These are phyloP conservation scores for Coreius guichenoti DNA, from an alignment of 2,797 vertebrate genomes.

Conservation along the genomic window DNA sequence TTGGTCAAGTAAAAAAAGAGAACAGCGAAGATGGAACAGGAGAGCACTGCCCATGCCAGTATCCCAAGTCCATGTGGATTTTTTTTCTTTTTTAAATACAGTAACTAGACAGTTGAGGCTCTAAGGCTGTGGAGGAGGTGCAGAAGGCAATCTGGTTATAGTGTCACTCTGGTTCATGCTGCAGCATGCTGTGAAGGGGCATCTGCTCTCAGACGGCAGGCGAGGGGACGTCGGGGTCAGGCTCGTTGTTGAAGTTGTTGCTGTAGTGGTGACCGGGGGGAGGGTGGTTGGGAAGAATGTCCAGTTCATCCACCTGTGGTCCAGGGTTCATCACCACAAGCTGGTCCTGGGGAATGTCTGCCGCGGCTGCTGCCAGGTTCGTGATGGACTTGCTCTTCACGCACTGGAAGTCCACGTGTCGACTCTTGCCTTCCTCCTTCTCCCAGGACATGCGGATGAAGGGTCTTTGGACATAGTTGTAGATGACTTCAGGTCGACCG, in stretches of 20 bases:
- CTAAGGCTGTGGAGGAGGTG: conserved; percentile 86
- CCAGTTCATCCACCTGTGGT: conserved; percentile 95
- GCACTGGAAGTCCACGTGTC: conserved; percentile 97
- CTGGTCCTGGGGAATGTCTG: conserved; percentile 96
- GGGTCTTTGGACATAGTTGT: conserved; percentile 96
- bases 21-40: conserved; percentile 62
- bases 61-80: conserved; percentile 67
- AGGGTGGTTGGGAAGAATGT: conserved; percentile 90
- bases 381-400: conserved; percentile 98
- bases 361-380: conserved; percentile 91
- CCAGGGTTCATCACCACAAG: conserved; percentile 93
- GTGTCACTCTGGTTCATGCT: conserved; percentile 81
- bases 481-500: conserved; percentile 94
- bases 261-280: conserved; percentile 80
- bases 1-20: conserved; percentile 82
- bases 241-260: conserved; percentile 85
- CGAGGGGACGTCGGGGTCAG: conserved; percentile 89
- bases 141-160: conserved; percentile 85
- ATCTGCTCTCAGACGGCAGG: conserved; percentile 80
- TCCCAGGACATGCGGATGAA: conserved; percentile 99
- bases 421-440: conserved; percentile 96
- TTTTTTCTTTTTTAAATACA: conserved; percentile 55
- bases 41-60: conserved; percentile 70
- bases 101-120: conserved; percentile 80
- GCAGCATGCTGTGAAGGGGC: conserved; percentile 73